phyloP scores from a whole-genome alignment of 2,888 invertebrate genomes.

The Xylocampa areola region DNA sequence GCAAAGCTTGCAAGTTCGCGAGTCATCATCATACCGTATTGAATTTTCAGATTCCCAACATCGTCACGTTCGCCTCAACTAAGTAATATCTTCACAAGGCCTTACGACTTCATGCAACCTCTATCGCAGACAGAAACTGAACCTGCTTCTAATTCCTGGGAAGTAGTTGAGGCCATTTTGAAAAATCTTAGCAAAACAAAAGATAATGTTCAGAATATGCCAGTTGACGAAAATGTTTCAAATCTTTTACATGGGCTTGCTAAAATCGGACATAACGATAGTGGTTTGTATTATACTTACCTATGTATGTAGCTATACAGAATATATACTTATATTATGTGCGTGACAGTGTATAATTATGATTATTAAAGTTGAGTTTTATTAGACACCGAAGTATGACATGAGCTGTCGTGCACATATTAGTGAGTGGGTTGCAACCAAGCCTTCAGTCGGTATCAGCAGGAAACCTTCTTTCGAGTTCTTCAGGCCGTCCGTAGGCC shows the following conservation, averaged over 20 bases:
- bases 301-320: too few species aligned
- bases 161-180: conserved; percentile 65
- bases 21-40: background rate
- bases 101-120: conserved; percentile 9
- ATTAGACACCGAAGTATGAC: too few species aligned
- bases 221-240: conserved; percentile 48
- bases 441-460: too few species aligned
- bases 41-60: conserved; percentile 12
- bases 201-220: conserved; percentile 15
- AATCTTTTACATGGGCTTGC: conserved; percentile 60
- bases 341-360: too few species aligned
- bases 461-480: too few species aligned
- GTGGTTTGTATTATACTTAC: conserved; percentile 61
- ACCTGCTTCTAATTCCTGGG: conserved; percentile 54
- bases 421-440: too few species aligned
- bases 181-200: conserved; percentile 62
- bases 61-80: conserved; percentile 1
- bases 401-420: too few species aligned
- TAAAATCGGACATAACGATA: conserved; percentile 64
- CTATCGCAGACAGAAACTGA: conserved; percentile 12
- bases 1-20: too few species aligned
- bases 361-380: too few species aligned
- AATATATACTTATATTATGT: too few species aligned
- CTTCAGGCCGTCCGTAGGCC: too few species aligned
- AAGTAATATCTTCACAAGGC: conserved; percentile 9